phyloP scores from a whole-genome alignment of 92 coral and sea anemone genomes.

The Siderastrea radians region DNA sequence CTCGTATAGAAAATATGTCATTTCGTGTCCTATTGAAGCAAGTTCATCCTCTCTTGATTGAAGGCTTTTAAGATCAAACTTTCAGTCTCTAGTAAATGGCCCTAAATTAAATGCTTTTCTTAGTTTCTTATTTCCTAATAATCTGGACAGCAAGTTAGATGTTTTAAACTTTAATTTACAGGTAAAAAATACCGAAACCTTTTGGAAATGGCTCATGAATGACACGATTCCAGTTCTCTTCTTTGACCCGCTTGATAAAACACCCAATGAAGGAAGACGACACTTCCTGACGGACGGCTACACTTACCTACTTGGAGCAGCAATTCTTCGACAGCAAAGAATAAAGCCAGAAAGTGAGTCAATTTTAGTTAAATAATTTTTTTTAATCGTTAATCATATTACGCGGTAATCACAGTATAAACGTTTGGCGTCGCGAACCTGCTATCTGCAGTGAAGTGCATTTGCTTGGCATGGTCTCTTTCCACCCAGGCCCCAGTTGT shows the following conservation, averaged over 20 bases:
- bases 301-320: slow-evolving; percentile 65
- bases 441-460: too few relatives aligned
- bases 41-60: too few relatives aligned
- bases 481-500: too few relatives aligned
- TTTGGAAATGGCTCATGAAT: slow-evolving; percentile 70
- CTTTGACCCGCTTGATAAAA: slow-evolving; percentile 40
- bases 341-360: slow-evolving; percentile 49
- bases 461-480: too few relatives aligned
- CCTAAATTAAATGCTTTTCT: background rate
- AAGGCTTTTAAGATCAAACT: too few relatives aligned
- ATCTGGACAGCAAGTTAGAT: too few relatives aligned
- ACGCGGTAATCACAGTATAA: too few relatives aligned
- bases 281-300: slow-evolving; percentile 60
- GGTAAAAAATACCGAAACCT: slow-evolving; percentile 48
- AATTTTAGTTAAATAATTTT: background rate
- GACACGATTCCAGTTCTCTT: slow-evolving; percentile 58
- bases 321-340: slow-evolving; percentile 78
- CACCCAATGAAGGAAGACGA: slow-evolving; percentile 26
- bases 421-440: too few relatives aligned
- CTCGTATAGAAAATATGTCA: too few relatives aligned
- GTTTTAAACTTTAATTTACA: background rate
- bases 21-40: too few relatives aligned
- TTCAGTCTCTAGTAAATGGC: background rate
- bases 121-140: too few relatives aligned
- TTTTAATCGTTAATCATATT: too few relatives aligned